Conservation (phyloP, 1,140 invertebrate genomes). For the Bombus turneri region DNA sequence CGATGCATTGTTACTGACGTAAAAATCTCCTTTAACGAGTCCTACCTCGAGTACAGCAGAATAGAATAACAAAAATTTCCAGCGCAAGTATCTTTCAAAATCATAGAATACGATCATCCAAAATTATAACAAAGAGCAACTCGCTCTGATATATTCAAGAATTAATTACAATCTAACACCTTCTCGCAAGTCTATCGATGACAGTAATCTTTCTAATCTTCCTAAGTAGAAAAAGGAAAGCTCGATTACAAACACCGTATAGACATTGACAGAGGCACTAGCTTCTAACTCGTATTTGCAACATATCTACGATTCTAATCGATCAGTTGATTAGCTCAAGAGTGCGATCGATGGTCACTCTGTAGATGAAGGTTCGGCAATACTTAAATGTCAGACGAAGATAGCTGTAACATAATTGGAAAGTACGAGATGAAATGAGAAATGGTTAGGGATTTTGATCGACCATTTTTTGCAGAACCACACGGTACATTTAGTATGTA, state of each 20-base stretch:
- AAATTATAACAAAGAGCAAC: background rate
- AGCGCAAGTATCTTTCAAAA: background rate
- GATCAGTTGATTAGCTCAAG: background rate
- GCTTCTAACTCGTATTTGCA: background rate
- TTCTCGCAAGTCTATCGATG: background rate
- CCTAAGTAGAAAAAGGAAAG: background rate
- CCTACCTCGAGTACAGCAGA: background rate
- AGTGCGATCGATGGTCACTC: background rate
- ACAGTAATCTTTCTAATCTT: background rate
- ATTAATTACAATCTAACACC: background rate
- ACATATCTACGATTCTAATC: background rate
- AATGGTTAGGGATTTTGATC: background rate
- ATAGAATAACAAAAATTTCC: background rate
- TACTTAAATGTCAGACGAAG: background rate
- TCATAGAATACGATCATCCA: background rate
- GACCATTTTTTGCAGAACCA: background rate
- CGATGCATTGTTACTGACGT: background rate
- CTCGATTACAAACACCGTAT: background rate
- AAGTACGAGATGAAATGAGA: background rate
- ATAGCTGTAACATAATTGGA: background rate
- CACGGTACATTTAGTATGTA: background rate
- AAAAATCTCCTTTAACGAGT: background rate
- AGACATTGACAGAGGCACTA: background rate
- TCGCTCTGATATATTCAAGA: background rate
- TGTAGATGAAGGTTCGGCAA: background rate